A percentile compares a stretch with the other conserved stretches of the same genome.
Evolutionary conservation across 2,888 invertebrate species (phyloP).

Genomic region (Lacanobia wlatinum): DNA sequence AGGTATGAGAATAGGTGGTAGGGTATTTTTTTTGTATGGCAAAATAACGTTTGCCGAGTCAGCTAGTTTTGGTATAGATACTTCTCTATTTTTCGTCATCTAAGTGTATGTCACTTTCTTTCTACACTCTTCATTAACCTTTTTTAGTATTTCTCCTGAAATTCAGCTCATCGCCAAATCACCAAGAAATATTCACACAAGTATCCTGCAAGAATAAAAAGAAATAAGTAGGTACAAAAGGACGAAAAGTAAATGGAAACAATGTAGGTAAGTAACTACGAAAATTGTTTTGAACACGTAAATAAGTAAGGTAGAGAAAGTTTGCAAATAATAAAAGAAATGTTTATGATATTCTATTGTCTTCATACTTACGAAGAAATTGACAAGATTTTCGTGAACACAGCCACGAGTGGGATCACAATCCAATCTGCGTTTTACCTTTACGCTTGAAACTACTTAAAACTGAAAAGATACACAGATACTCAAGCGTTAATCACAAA

Average conservation of each 20-base stretch:
- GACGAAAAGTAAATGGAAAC: constrained; percentile 30
- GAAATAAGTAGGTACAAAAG: constrained; percentile 15
- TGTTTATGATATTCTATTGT: constrained; percentile 28
- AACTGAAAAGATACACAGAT: not conserved
- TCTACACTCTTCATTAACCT: too few relatives aligned
- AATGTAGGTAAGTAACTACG: constrained; percentile 13
- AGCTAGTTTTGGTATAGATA: too few relatives aligned
- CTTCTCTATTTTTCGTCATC: too few relatives aligned
- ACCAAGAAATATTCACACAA: not conserved
- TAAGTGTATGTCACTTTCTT: too few relatives aligned
- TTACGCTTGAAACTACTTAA: not conserved
- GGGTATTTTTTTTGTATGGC: too few relatives aligned
- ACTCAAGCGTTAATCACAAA: not conserved
- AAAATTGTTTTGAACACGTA: constrained; percentile 48
- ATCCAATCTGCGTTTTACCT: constrained; percentile 8
- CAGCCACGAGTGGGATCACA: constrained; percentile 4
- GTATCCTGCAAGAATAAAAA: constrained; percentile 5
- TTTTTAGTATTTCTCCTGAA: not conserved
- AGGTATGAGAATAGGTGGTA: too few relatives aligned
- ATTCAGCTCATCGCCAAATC: too few relatives aligned
- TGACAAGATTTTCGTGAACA: constrained; percentile 19
- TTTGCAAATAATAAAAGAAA: constrained; percentile 41
- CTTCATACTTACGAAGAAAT: constrained; percentile 19
- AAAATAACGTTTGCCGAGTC: too few relatives aligned
- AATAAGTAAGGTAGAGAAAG: constrained; percentile 37